Percentiles rank a stretch among this genome's conserved stretches.
phyloP scores from a whole-genome alignment of 2,888 invertebrate species.

The Stenoptilia bipunctidactyla region DNA sequence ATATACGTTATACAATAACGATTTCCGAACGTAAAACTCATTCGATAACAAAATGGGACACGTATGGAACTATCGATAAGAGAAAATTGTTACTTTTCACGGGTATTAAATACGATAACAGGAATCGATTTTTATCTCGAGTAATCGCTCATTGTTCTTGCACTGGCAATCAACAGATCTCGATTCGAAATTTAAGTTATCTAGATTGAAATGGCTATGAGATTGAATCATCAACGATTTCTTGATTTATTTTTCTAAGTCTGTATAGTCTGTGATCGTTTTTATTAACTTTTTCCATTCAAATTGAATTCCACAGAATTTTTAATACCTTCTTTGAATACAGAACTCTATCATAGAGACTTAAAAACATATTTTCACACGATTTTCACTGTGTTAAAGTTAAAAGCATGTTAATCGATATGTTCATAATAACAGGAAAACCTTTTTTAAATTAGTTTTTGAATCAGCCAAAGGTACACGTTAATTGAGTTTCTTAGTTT shows the following conservation, averaged over 20 bases:
- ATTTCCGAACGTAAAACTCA: slow-evolving; percentile 37
- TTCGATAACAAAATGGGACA: slow-evolving; percentile 59
- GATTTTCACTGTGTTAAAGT: no score
- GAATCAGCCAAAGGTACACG: not conserved
- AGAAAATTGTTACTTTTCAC: slow-evolving; percentile 54
- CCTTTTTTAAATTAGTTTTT: not conserved
- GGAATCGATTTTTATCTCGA: slow-evolving; percentile 24
- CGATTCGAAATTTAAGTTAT: slow-evolving; percentile 42
- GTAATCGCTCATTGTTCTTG: slow-evolving; percentile 34
- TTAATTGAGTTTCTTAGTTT: not conserved
- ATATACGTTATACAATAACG: slow-evolving; percentile 57
- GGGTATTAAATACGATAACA: slow-evolving; percentile 62
- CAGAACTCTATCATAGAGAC: no score
- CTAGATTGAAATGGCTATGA: slow-evolving; percentile 8
- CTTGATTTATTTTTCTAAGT: no score
- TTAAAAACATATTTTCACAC: no score
- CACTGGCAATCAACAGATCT: slow-evolving; percentile 37
- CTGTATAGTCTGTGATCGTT: no score
- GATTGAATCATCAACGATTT: no score
- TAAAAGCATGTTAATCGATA: no score
- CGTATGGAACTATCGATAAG: slow-evolving; percentile 29
- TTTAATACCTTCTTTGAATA: no score
- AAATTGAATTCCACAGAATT: no score
- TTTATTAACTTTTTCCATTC: no score
- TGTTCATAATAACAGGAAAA: no score